These are phyloP conservation scores for Pseudomyrmex sp. DNA, from an alignment of 1,140 invertebrate species.

Conservation along the genomic window DNA sequence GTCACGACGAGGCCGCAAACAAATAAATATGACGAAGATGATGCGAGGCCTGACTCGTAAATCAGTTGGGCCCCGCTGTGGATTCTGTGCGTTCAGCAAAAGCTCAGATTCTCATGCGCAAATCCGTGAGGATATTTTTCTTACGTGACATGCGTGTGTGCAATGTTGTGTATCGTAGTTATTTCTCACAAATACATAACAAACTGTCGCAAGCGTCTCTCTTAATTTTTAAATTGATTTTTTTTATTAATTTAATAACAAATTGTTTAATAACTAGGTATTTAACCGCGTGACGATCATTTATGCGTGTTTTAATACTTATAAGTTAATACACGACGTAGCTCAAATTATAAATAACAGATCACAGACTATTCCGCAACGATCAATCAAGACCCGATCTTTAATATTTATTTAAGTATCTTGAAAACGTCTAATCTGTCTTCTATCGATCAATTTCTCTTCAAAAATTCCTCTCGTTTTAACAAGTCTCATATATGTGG, in stretches of 20 bases:
- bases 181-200: background rate
- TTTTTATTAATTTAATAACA: background rate
- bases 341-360: conserved; percentile 43
- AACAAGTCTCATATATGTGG: background rate
- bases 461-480: conserved; percentile 32
- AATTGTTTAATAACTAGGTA: too few relatives aligned
- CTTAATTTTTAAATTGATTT: background rate
- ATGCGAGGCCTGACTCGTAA: conserved; percentile 53
- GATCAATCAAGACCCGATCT: conserved; percentile 43
- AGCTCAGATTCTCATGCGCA: conserved; percentile 44
- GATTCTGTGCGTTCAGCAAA: conserved; percentile 28
- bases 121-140: conserved; percentile 36
- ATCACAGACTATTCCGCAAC: conserved; percentile 13
- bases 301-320: background rate
- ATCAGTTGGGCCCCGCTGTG: conserved; percentile 35
- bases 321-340: background rate
- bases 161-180: background rate
- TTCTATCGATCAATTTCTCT: conserved; percentile 51
- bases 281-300: too few relatives aligned
- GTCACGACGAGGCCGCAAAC: conserved; percentile 55
- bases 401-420: conserved; percentile 30
- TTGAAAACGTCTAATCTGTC: conserved; percentile 40
- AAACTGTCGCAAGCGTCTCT: too few relatives aligned
- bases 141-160: background rate
- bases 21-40: conserved; percentile 62